phyloP scores from a whole-genome alignment of 53 echinoderm and acorn worm genomes.

The Mesocentrotus franciscanus region DNA sequence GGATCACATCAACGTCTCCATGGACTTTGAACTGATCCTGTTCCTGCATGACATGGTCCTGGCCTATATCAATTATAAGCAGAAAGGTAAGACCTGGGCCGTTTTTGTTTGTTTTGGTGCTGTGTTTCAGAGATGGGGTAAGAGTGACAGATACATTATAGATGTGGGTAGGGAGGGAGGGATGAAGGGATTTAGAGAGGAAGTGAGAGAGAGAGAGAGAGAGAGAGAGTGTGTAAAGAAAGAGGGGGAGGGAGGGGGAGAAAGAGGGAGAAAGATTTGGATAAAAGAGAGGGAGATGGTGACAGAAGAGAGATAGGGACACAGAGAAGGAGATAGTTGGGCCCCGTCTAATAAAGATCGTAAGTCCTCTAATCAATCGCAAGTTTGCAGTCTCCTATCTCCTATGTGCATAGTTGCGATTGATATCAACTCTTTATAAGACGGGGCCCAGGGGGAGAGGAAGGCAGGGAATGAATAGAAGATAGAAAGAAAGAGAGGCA shows the following conservation, averaged over 20 bases:
- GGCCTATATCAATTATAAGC: constrained; percentile 93
- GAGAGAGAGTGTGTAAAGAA: too few species aligned
- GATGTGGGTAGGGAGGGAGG: too few species aligned
- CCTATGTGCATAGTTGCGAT: too few species aligned
- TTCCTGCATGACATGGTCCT: constrained; percentile 95
- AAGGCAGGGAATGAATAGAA: background rate
- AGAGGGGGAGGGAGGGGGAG: background rate
- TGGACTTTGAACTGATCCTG: constrained; percentile 96
- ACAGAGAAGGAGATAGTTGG: too few species aligned
- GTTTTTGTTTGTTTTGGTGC: background rate
- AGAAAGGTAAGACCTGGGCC: constrained; percentile 77
- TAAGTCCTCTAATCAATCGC: too few species aligned
- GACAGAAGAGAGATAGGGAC: too few species aligned
- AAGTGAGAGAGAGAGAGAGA: background rate
- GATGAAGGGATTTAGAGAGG: background rate
- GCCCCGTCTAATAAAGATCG: too few species aligned
- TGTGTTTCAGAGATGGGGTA: too few species aligned
- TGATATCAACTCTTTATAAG: background rate
- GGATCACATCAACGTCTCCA: constrained; percentile 95
- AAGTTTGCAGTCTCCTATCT: too few species aligned
- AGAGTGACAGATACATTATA: too few species aligned
- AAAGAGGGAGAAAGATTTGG: background rate
- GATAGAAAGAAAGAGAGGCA: background rate
- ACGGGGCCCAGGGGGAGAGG: background rate
- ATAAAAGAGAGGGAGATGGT: background rate